Evolutionary conservation across 2,797 vertebrate genomes (phyloP).

Genomic region (Eospalax fontanierii): DNA sequence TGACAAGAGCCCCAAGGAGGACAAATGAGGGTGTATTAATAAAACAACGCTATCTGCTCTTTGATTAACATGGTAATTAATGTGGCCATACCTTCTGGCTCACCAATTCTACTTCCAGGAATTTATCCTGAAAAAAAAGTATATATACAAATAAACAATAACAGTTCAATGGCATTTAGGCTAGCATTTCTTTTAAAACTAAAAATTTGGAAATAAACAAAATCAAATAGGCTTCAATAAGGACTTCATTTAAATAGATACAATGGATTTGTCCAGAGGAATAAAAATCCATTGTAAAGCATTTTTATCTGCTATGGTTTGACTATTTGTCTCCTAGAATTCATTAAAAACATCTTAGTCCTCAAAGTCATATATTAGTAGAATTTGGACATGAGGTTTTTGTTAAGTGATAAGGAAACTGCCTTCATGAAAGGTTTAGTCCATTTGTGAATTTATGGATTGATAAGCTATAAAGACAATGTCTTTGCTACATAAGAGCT

Average conservation of each 20-base stretch:
- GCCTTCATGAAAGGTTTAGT: not conserved
- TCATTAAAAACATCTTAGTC: not conserved
- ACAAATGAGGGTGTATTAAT: not conserved
- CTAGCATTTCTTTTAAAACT: constrained; percentile 52
- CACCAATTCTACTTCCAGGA: constrained; percentile 17
- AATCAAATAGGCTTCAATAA: not conserved
- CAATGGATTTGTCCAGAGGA: not conserved
- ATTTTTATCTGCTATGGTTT: not conserved
- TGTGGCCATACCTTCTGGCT: not conserved
- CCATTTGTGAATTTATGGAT: not conserved
- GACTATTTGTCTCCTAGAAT: not conserved
- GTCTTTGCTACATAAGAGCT: not conserved
- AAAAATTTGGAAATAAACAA: not conserved
- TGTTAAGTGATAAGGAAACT: not conserved
- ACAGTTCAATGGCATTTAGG: not conserved
- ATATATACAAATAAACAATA: not conserved
- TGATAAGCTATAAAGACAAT: not conserved
- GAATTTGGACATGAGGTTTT: not conserved
- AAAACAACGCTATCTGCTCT: not conserved
- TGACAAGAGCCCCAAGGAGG: not conserved
- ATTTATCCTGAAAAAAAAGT: not conserved
- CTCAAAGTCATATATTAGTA: not conserved
- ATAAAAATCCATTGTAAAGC: not conserved
- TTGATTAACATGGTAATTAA: constrained; percentile 11
- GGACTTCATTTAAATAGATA: not conserved